These are phyloP conservation scores for Sinopyrophorus schimmeli DNA, from an alignment of 2,888 invertebrate species.

Conservation along the genomic window DNA sequence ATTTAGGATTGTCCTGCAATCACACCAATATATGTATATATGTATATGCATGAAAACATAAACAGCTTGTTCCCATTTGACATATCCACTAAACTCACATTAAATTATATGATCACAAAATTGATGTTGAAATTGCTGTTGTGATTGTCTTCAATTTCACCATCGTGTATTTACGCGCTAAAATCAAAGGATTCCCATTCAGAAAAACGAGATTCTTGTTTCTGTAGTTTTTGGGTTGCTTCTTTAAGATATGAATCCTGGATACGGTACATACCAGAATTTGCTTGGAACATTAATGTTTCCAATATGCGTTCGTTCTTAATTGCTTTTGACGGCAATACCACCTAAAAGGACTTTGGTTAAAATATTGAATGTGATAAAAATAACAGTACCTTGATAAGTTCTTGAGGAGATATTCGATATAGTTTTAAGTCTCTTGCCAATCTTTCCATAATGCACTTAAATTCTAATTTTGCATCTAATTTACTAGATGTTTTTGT, in stretches of 20 bases:
- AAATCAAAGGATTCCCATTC: conserved; percentile 82
- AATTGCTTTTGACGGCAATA: conserved; percentile 89
- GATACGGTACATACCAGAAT: conserved; percentile 89
- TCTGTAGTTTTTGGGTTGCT: conserved; percentile 82
- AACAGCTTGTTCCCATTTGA: conserved; percentile 46
- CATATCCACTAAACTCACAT: conserved; percentile 30
- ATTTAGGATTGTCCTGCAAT: conserved; percentile 49
- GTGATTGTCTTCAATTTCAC: conserved; percentile 46
- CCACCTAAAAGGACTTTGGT: conserved; percentile 60
- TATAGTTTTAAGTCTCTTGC: conserved; percentile 87
- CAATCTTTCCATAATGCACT: conserved; percentile 90
- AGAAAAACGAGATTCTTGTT: conserved; percentile 85
- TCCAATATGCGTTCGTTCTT: conserved; percentile 90
- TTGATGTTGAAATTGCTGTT: conserved; percentile 34
- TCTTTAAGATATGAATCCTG: conserved; percentile 86
- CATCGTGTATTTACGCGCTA: conserved; percentile 48
- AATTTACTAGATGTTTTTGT: conserved; percentile 77
- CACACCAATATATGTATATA: conserved; percentile 31
- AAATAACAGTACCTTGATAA: conserved; percentile 70
- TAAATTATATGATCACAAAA: conserved; percentile 31
- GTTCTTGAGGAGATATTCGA: conserved; percentile 88
- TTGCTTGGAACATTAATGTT: conserved; percentile 91
- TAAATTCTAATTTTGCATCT: conserved; percentile 86
- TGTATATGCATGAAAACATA: conserved; percentile 40
- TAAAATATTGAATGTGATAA: no score